Evolutionary conservation across 2,113 vertebrate genomes (phyloP), one percentile per base, ranked within the genome.

Genomic region (Dromas ardeola): DNA sequence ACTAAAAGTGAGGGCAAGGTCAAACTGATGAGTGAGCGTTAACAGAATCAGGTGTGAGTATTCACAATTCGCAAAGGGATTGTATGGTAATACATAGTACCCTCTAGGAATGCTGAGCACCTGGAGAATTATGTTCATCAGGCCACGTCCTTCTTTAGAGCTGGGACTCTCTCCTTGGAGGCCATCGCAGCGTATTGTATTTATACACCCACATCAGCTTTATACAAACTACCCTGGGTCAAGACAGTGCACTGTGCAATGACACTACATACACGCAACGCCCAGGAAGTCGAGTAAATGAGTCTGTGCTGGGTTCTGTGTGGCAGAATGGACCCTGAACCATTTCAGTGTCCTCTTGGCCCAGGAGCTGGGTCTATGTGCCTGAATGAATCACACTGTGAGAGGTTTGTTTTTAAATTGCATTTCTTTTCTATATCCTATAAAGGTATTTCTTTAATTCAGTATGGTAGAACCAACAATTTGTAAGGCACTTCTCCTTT

Each of bases 101-200:
- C 38, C 18, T 2, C 0, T 21, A 27, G 63, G n/a, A 81, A 81
- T n/a, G 43, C 32, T 87, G 58, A 72, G 73, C 38, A 81, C 63
- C 38, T 38, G 59, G 43, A 87, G 23, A 69, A 84, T 11, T 29
- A 36, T 15, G 40, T 77, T 45, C 36, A 13, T 15, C 38, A 69
- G 58, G 42, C 19, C 38, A 5, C 20, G 15, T 49, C 56, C 38
- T 53, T 0, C 47, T 49, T 58, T 18, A 27, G 38, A 72, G 47
- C 15, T 77, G 38, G 20, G 27, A 40, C 25, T 34, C 3, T 36
- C 42, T 36, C 72, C 21, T 77, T 52, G 69, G 69, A 59, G n/a
- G 49, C 15, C 38, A 15, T 11, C 17, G 10, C 17, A 40, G 14
- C 1, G 2, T 6, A 20, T 10, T 65, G 6, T 8, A 1, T 4